Base-by-base conservation (phyloP, 2,888 invertebrate species). In the Cynaeus angustus region DNA sequence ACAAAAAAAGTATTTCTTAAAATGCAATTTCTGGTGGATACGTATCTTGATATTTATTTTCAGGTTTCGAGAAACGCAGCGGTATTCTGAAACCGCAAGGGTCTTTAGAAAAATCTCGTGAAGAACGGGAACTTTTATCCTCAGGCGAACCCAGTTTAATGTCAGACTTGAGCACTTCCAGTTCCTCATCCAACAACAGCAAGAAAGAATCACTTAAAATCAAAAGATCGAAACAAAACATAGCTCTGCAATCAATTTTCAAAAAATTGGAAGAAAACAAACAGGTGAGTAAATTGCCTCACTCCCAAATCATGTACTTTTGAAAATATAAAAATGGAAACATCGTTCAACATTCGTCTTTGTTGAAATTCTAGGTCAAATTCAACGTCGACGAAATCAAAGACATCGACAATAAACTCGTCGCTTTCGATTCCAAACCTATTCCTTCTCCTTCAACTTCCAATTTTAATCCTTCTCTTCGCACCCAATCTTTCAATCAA, bases 201-300 rank as follows among this genome's bases (percentile, higher is more conserved):
- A 77, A 70, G 58, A 72, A 64, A 37, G 81, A 81, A 38, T 48
- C 73, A 4, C 66, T 73, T 3, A 85, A 82, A 77, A 73, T 77
- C 61, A 85, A 86, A 73, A 87, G 89, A 71, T 86, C 88, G 1
- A 87, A 93, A 70, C 93, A 94, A 80, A 95, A 94, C 83, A 92
- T 94, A 48, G 94, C 94, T 0, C 90, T 95, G 87, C 92, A 92
- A 67, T 91, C 92, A 71, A 91, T 92, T 79, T 89, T 91, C 87
- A 87, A 91, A 73, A 91, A 91, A 71, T 90, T 91, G 74, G 92
- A 91, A 80, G 91, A 90, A 37, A 66, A 90, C 78, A 91, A 92
- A 82, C 91, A 91, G 86, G 90, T 89, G 64, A 52, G 64, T 10
- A 37, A 45, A 6, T 59, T 13, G 45, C 7, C 13, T 16, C 2